Base-by-base conservation (phyloP, 1,140 invertebrate species). In the Plutomurus gul region DNA sequence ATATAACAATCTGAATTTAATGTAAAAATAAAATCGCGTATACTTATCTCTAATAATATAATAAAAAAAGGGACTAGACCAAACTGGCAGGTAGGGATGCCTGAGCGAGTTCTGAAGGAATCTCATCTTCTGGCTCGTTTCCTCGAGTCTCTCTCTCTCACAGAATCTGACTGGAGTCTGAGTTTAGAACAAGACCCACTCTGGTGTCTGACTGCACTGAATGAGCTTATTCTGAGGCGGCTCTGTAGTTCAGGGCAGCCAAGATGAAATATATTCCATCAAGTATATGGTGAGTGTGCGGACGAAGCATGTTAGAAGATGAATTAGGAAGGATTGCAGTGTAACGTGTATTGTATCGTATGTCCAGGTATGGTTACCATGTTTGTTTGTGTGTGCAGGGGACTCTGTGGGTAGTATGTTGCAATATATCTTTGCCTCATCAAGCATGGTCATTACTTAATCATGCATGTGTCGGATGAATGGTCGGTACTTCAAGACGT, bases 371-470 rank as follows among this genome's bases (percentile, higher is more conserved):
- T 33, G 27, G 25, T 71, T 39, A 37, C 65, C n/a, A 43, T 39
- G n/a, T 20, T 40, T 25, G 20, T 72, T 43, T 39, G 30, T 70
- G 37, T 22, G 37, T 70, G 60, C 22, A 71, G 65, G 70, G 70
- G 70, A 72, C 70, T 47, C 76, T 40, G 79, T 80, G 65, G 79
- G 79, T 76, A 76, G 79, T 56, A 80, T 72, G 74, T 70, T 75
- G 80, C 77, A 82, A 82, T 82, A 77, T 80, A 82, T 82, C 81
- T 79, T 81, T 79, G 82, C 79, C 82, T 81, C 82, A 83, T 83
- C 82, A 83, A 81, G 60, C 79, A 71, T 81, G 79, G 77, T 81
- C 79, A 83, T 83, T 83, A 83, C 82, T 83, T 83, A 83, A 83
- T 83, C 82, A 83, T 81, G 79, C 82, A 81, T 83, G 80, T 79